Evolutionary conservation across 2,888 invertebrate genomes (phyloP).

Genomic region (Molanna angustata): DNA sequence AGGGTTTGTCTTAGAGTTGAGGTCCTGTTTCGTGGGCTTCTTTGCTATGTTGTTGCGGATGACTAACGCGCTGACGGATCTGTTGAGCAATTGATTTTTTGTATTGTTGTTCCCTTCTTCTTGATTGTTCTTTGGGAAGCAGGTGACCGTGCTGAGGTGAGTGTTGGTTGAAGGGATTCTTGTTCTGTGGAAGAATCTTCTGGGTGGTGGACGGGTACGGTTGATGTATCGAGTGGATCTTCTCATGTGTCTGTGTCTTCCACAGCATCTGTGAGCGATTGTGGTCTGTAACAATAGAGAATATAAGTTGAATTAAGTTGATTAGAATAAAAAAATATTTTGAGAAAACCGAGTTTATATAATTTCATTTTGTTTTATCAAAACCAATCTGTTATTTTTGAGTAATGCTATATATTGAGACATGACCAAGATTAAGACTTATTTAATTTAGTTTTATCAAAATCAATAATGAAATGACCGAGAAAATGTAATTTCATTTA

Average conservation of each 20-base stretch:
- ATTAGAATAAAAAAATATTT: not conserved
- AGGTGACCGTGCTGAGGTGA: conserved; percentile 33
- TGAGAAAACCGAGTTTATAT: too few species aligned
- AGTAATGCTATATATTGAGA: too few species aligned
- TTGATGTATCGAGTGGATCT: conserved; percentile 33
- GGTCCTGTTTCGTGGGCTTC: not conserved
- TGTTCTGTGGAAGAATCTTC: conserved; percentile 25
- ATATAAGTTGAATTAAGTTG: too few species aligned
- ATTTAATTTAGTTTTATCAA: too few species aligned
- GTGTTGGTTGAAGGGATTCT: conserved; percentile 33
- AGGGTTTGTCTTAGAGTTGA: not conserved
- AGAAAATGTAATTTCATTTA: too few species aligned
- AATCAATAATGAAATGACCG: too few species aligned
- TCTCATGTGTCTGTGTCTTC: conserved; percentile 33
- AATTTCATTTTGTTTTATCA: too few species aligned
- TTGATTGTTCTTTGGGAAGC: conserved; percentile 13
- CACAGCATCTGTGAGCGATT: conserved; percentile 43
- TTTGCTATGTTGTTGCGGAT: conserved; percentile 4
- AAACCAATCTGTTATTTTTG: too few species aligned
- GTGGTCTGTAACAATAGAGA: conserved; percentile 42
- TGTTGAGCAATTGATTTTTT: conserved; percentile 11
- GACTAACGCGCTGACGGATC: conserved; percentile 21
- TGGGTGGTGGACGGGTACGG: conserved; percentile 31
- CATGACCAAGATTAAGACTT: too few species aligned
- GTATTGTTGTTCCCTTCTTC: conserved; percentile 24